phyloP scores from a whole-genome alignment of 2,797 vertebrate genomes.

The Petrocephalus schoutedeni region DNA sequence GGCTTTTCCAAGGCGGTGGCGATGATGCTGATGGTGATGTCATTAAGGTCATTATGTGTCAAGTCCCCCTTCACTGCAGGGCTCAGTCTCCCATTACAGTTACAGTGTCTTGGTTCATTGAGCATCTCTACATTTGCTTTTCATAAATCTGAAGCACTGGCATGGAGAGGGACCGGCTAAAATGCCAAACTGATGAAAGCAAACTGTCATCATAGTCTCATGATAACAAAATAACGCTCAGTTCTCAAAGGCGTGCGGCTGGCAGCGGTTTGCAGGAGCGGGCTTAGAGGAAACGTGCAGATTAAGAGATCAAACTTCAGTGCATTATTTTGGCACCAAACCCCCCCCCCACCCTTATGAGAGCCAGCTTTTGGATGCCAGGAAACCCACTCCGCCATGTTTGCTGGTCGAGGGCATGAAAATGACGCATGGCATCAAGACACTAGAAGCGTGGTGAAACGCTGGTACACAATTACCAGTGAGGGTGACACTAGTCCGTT shows the following conservation, averaged over 20 bases:
- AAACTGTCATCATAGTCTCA: neutral
- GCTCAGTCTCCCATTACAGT: neutral
- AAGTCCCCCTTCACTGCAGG: neutral
- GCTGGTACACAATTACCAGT: neutral
- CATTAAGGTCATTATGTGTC: neutral
- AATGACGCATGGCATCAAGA: neutral
- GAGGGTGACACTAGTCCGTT: neutral
- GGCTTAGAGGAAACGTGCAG: neutral
- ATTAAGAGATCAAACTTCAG: slow-evolving; percentile 8
- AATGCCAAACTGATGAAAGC: neutral
- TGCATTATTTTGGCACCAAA: neutral
- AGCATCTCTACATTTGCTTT: neutral
- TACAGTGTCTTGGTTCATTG: slow-evolving; percentile 4
- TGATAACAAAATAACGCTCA: neutral
- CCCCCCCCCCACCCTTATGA: neutral
- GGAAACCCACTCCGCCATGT: neutral
- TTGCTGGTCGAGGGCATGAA: neutral
- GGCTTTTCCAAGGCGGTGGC: neutral
- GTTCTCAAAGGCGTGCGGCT: neutral
- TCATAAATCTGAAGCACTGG: neutral
- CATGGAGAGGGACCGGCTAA: neutral
- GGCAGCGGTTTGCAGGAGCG: neutral
- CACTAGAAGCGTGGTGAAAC: slow-evolving; percentile 1
- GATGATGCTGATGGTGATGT: neutral
- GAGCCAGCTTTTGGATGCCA: neutral